phyloP scores from a whole-genome alignment of 2,888 invertebrate genomes.

The Cryptocephalus primarius region DNA sequence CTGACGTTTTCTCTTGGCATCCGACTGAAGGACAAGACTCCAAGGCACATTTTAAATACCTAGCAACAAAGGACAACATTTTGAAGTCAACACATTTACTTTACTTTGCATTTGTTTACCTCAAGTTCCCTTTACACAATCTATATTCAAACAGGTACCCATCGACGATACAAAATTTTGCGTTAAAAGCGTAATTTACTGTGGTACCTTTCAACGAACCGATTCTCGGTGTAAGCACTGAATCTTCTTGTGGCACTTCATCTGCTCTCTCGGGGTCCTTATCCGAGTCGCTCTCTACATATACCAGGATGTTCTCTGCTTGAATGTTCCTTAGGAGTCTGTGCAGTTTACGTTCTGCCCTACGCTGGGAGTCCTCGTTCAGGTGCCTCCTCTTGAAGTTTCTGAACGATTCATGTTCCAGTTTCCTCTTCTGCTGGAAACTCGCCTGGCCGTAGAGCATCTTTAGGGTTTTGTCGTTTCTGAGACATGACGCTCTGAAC shows the following conservation, averaged over 20 bases:
- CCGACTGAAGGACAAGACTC: conserved; percentile 22
- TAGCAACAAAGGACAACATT: conserved; percentile 10
- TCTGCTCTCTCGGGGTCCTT: neutral
- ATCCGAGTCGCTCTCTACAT: conserved; percentile 19
- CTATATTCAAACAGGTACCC: conserved; percentile 28
- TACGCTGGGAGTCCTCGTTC: neutral
- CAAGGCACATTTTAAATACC: conserved; percentile 24
- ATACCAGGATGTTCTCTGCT: conserved; percentile 22
- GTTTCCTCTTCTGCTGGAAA: neutral
- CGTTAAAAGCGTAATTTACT: conserved; percentile 20
- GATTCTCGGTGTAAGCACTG: conserved; percentile 11
- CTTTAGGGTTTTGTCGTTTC: conserved; percentile 17
- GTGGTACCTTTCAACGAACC: conserved; percentile 18
- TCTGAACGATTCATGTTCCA: neutral
- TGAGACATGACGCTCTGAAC: conserved; percentile 24
- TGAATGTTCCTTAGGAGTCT: neutral
- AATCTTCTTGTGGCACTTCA: conserved; percentile 1
- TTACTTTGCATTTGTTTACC: conserved; percentile 12
- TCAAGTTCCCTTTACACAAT: conserved; percentile 21
- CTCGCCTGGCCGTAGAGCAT: conserved; percentile 1
- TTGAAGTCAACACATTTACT: conserved; percentile 1
- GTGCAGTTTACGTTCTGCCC: neutral
- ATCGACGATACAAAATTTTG: conserved; percentile 22
- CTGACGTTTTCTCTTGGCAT: conserved; percentile 15
- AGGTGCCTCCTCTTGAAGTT: neutral